A percentile compares a stretch with the other conserved stretches of the same genome.
phyloP scores from a whole-genome alignment of 2,797 vertebrate genomes.

The Chaunax sp. region DNA sequence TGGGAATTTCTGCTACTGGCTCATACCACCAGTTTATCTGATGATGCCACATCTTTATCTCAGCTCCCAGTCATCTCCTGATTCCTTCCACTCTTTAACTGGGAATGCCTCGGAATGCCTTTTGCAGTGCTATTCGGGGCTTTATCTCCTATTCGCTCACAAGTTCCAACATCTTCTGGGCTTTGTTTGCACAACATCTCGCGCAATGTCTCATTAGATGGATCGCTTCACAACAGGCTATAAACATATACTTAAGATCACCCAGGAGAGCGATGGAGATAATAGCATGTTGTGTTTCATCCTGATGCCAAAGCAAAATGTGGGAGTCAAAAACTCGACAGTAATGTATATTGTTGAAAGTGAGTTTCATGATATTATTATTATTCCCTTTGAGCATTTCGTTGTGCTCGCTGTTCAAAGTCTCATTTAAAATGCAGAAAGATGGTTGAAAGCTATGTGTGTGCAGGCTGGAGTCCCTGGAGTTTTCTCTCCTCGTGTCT shows the following conservation, averaged over 20 bases:
- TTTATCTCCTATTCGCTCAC: slow-evolving; percentile 16
- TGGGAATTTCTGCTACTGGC: slow-evolving; percentile 35
- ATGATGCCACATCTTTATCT: slow-evolving; percentile 60
- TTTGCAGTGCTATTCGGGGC: slow-evolving; percentile 2
- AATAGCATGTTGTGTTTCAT: slow-evolving; percentile 12
- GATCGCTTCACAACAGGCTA: slow-evolving; percentile 17
- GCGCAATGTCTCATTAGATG: slow-evolving; percentile 30
- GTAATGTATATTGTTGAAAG: slow-evolving; percentile 2
- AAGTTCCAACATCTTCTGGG: slow-evolving; percentile 23
- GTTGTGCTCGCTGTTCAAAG: slow-evolving; percentile 53
- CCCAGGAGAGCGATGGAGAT: slow-evolving; percentile 9
- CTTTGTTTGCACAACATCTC: slow-evolving; percentile 46
- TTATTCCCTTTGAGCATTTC: slow-evolving; percentile 64
- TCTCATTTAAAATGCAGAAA: slow-evolving; percentile 64
- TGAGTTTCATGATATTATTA: slow-evolving; percentile 30
- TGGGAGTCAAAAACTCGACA: slow-evolving; percentile 31
- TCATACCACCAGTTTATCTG: slow-evolving; percentile 50
- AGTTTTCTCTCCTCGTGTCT: slow-evolving; percentile 35
- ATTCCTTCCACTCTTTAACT: slow-evolving; percentile 45
- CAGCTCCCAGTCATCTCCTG: slow-evolving; percentile 39
- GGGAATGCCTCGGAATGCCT: slow-evolving; percentile 35
- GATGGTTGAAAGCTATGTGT: slow-evolving; percentile 42
- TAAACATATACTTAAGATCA: slow-evolving; percentile 35
- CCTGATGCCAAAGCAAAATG: slow-evolving; percentile 11
- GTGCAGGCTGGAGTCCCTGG: slow-evolving; percentile 18